Evolutionary conservation across 2,888 invertebrate species (phyloP), one percentile per base, ranked within the genome.

Genomic region (Pachliopta kotzebuea): DNA sequence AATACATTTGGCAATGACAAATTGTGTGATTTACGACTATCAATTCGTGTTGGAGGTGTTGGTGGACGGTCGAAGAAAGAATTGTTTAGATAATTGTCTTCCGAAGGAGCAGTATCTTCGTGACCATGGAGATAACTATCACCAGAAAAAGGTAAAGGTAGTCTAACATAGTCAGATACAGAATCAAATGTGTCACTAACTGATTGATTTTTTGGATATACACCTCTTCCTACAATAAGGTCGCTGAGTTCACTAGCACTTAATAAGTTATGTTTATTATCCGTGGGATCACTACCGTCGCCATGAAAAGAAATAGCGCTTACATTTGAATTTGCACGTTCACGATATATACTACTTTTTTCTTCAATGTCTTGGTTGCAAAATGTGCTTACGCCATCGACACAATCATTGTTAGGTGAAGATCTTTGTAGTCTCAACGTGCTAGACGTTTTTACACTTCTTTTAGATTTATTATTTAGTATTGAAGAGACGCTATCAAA

Each of bases 211-310:
- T 90, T 90, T 49, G 92, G 97, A 86, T 96, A 97, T 21, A 95
- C 94, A 24, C 95, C 94, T 65, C 96, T 91, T 0, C 96, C 96
- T 0, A 97, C 97, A 63, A 97, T 97, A 66, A 97, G 84, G 75
- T 97, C 96, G 24, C 96, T 96, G 31, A 97, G 86, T 81, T 97
- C 97, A 78, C 96, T 96, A 8, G 97, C 97, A 42, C 96, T 96
- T 11, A 97, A 90, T 64, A 96, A 87, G 24, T 95, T 94, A 69
- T 95, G 96, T 72, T 95, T 94, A 69, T 93, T 94, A 77, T 96
- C 96, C 1, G 96, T 95, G 4, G 97, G 97, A 83, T 97, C 97
- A 77, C 96, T 97, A n/a, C 97, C 97, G 76, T 97, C 97, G 4
- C 97, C 97, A 57, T 96, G 95, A 80, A 97, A 97, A 59, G 96